Evolutionary conservation across 2,113 vertebrate species (phyloP), one percentile per base, ranked within the genome.

Genomic region (Vulpes ferrilata): DNA sequence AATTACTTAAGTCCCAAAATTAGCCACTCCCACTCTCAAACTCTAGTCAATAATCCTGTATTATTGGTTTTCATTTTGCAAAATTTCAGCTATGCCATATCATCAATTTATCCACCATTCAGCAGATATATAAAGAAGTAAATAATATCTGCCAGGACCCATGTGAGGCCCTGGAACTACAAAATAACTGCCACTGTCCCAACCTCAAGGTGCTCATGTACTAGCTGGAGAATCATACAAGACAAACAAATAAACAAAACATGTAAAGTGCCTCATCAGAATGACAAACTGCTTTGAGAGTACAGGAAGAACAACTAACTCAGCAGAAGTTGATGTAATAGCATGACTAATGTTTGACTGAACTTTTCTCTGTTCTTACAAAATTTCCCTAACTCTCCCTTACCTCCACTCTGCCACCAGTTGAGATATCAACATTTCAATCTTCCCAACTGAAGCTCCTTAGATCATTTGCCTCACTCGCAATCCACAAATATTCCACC

Each of bases 41-140:
- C 59, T 76, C 35, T 48, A 79, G 55, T 89, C 51, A 64, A 35
- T 64, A 62, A 90, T 65, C 43, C 88, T 88, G 11, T 57, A 79
- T 60, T 71, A 74, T 20, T 51, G 43, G 64, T 55, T 89, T 95
- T 89, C 23, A 23, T 11, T 90, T 92, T 82, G 83, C n/a, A 60
- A 87, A 96, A 90, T 95, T 78, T 76, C 88, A 86, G 17, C 43
- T 60, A 5, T 55, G 16, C 51, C 35, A 73, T 71, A 32, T 86
- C 55, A 92, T 88, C 60, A 80, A 88, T 79, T 79, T 86, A 53
- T 38, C 60, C 7, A 38, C 35, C 67, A 80, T 22, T 87, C 73
- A 32, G 59, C 19, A 93, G 82, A 78, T 84, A 95, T 23, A 83
- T 69, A 95, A 86, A 22, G 88, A 76, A 97, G 38, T 9, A 80